Base-by-base conservation (phyloP, 2,113 vertebrate species). In the Dipodomys stephensi region DNA sequence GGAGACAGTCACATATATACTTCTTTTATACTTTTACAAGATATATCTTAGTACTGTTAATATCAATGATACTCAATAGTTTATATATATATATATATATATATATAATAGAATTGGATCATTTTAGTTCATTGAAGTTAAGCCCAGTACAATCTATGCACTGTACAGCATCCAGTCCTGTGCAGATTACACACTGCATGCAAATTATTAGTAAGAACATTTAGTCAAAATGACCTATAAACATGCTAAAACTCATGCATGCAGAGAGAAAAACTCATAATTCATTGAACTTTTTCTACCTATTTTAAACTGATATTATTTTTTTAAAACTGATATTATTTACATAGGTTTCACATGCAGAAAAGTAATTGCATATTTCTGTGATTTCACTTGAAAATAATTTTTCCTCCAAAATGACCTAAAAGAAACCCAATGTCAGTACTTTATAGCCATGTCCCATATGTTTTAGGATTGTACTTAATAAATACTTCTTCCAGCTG, bases 221-320 rank as follows among this genome's bases (percentile, higher is more conserved):
- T 87, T 32, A 27, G 77, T 95, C 87, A 65, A 94, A 84, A 77
- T 23, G 35, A 25, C 53, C 18, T n/a, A 25, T 9, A 64, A 20
- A 64, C 62, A 64, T 64, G 27, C 49, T 60, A 12, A 67, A 69
- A 87, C 71, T 49, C 16, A 44, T 4, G 22, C n/a, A 80, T 53
- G 23, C 2, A 84, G 25, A 39, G 27, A 87, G 1, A 72, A 49
- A 60, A 64, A 92, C 57, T 27, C 10, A 27, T n/a, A 65, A 77
- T n/a, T 88, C 91, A 39, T 57, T 39, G 62, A 81, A 23, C 2
- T 16, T 89, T 77, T 64, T 44, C 71, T 90, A 76, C 62, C 83
- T 77, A 74, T 90, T 90, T 88, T 39, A 78, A 94, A 91, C n/a
- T 69, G 78, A 88, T 81, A 80, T 62, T 67, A 3, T 78, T 49